These are phyloP conservation scores for Meiosimyza platycephala DNA, from an alignment of 2,888 invertebrate species.

Conservation along the genomic window DNA sequence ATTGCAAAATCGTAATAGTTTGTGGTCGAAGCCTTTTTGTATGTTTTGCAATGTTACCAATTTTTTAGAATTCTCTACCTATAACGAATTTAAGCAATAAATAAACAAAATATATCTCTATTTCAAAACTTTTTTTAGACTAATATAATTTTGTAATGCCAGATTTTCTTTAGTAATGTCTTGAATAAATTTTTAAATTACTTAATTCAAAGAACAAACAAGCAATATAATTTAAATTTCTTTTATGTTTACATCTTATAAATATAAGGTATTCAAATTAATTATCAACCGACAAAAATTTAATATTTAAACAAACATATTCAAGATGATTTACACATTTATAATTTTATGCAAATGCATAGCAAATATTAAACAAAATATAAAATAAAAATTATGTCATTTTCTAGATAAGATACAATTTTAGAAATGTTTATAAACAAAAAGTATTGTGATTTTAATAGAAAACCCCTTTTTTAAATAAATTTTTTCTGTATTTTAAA, in stretches of 20 bases:
- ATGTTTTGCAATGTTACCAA: no score
- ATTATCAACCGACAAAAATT: neutral
- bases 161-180: neutral
- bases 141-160: neutral
- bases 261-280: neutral
- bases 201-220: neutral
- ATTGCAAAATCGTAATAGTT: no score
- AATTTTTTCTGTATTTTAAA: slow-evolving; percentile 46
- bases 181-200: neutral
- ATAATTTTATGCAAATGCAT: neutral
- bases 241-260: neutral
- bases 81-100: slow-evolving; percentile 23
- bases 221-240: neutral
- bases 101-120: slow-evolving; percentile 1
- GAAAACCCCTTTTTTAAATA: slow-evolving; percentile 52
- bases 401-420: slow-evolving; percentile 56
- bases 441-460: slow-evolving; percentile 65
- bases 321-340: neutral
- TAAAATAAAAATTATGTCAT: slow-evolving; percentile 10
- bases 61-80: no score
- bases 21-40: no score
- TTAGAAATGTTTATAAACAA: slow-evolving; percentile 60
- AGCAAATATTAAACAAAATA: slow-evolving; percentile 12
- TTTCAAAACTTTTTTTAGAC: neutral
- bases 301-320: neutral